Evolutionary conservation across 2,888 invertebrate species (phyloP).

Genomic region (Slavum lentiscoides): DNA sequence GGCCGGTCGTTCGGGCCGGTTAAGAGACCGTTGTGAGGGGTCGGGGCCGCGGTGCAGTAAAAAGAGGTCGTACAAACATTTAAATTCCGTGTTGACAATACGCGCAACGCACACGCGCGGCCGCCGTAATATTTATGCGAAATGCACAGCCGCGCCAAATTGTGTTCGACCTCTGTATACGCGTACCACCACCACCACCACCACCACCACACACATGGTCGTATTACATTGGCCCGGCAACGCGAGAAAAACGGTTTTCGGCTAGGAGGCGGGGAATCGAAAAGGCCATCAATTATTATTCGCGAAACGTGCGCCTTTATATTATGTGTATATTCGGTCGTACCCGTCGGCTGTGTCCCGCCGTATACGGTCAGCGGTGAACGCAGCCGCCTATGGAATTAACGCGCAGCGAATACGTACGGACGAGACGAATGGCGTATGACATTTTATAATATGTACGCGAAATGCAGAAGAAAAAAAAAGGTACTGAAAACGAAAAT

Average conservation of each 20-base stretch:
- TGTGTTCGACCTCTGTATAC: background rate
- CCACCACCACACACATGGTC: too few species aligned
- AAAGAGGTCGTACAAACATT: slow-evolving; percentile 40
- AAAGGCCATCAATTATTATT: slow-evolving; percentile 42
- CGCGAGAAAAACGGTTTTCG: slow-evolving; percentile 20
- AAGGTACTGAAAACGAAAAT: too few species aligned
- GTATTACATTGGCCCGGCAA: background rate
- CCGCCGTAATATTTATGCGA: background rate
- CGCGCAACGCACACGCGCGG: background rate
- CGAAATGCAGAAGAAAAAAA: too few species aligned
- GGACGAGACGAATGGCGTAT: slow-evolving; percentile 18
- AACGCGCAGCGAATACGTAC: background rate
- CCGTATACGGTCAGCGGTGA: too few species aligned
- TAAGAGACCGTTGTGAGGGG: background rate
- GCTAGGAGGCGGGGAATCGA: slow-evolving; percentile 4
- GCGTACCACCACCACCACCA: too few species aligned
- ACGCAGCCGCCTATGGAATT: slow-evolving; percentile 1
- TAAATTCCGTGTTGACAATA: slow-evolving; percentile 51
- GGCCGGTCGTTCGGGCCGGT: slow-evolving; percentile 2
- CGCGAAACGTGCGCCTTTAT: slow-evolving; percentile 29
- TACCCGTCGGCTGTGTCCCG: background rate
- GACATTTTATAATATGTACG: slow-evolving; percentile 18
- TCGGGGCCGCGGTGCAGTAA: background rate
- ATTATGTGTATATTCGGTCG: background rate
- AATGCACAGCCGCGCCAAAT: background rate